These are phyloP conservation scores for Phylloscopus trochilus DNA, from an alignment of 2,113 vertebrate genomes.

Conservation along the genomic window DNA sequence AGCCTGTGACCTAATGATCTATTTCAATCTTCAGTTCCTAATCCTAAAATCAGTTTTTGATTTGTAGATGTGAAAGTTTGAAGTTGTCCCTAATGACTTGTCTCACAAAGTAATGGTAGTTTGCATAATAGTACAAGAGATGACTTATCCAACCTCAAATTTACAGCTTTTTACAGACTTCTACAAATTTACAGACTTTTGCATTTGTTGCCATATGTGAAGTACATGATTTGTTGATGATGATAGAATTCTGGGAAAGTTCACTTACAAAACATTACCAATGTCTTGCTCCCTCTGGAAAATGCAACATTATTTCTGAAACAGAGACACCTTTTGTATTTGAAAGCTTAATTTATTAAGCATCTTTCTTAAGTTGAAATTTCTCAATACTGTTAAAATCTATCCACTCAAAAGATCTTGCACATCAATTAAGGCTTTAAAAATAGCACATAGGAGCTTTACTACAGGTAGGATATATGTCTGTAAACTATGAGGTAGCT, in stretches of 20 bases:
- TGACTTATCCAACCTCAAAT: background rate
- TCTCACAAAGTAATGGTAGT: background rate
- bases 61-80: background rate
- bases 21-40: background rate
- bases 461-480: background rate
- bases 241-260: background rate
- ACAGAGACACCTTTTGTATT: background rate
- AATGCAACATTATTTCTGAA: background rate
- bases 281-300: background rate
- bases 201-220: background rate
- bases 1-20: background rate
- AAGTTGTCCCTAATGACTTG: background rate
- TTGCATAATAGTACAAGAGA: background rate
- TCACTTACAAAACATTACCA: background rate
- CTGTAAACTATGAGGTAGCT: background rate
- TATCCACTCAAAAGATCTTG: background rate
- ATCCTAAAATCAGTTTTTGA: background rate
- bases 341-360: background rate
- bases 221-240: background rate
- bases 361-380: background rate
- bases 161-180: background rate
- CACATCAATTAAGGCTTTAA: background rate
- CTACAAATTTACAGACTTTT: background rate
- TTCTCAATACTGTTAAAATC: background rate
- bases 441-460: background rate